Evolutionary conservation across 2,113 vertebrate species (phyloP), one percentile per base, ranked within the genome.

Genomic region (Lophotis ruficrista): DNA sequence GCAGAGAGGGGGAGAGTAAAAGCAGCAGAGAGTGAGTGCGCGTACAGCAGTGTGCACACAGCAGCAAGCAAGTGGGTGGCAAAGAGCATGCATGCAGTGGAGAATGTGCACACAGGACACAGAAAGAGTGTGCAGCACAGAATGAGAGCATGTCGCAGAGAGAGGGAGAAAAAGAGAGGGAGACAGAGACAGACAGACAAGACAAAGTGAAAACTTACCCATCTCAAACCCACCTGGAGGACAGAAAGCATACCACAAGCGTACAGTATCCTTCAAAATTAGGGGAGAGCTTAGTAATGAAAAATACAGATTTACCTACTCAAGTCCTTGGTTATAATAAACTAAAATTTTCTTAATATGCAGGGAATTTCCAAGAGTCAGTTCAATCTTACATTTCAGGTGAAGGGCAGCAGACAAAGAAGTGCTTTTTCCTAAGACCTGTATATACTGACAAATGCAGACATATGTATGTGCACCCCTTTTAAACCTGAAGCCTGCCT

Each of bases 61-160:
- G 50, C 23, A 38, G 33, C 5, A 5, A 37, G 28, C 24, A 56
- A 45, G 25, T 2, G 2, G 11, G 25, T 0, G 0, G 47, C 62
- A 66, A 62, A n/a, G 27, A 25, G 7, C 28, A 38, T 0, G 0
- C 0, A 0, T 19, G 54, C 58, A 23, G 10, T 8, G 11, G 8
- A 12, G 24, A 37, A 43, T 43, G 24, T 14, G 18, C 58, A 38
- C 15, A 5, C 1, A 9, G 25, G 51, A 51, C 24, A 23, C 2
- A 4, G 1, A 51, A 21, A 41, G 24, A 20, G 9, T 1, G 0
- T 20, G 45, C 50, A 61, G 69, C 25, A 61, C 20, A 27, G 18
- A 35, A 30, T 0, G 0, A 14, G 8, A 33, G 24, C 1, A 0
- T 19, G 24, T 13, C 21, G 25, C 51, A 73, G 43, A 38, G 22